These are phyloP conservation scores for Drosophila eohydei DNA, from an alignment of 2,888 invertebrate species.

Conservation along the genomic window DNA sequence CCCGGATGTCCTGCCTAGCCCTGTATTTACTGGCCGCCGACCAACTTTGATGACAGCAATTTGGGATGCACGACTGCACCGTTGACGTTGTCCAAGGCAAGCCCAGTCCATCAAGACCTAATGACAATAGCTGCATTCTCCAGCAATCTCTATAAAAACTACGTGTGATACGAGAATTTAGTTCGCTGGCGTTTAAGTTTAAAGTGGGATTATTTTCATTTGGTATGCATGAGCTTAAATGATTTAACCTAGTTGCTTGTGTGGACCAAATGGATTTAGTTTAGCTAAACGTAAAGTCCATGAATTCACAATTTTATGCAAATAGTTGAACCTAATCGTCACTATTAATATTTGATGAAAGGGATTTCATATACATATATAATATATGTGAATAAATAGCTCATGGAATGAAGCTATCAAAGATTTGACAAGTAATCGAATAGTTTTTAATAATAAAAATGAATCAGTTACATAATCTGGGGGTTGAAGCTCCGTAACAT, in stretches of 20 bases:
- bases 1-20: conserved; percentile 58
- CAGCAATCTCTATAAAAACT: neutral
- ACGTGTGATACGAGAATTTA: neutral
- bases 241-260: neutral
- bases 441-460: neutral
- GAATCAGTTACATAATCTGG: neutral
- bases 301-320: neutral
- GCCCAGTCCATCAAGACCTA: conserved; percentile 17
- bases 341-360: neutral
- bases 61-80: conserved; percentile 75
- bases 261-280: neutral
- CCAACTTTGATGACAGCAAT: conserved; percentile 66
- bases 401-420: no score
- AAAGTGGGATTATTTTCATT: neutral
- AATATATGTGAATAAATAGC: no score
- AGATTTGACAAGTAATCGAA: neutral
- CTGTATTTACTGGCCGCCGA: conserved; percentile 33
- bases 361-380: no score
- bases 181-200: neutral
- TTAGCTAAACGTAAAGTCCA: neutral
- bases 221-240: neutral
- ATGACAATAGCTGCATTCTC: conserved; percentile 22
- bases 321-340: neutral
- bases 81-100: conserved; percentile 37
- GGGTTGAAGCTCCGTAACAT: neutral